Evolutionary conservation across 2,113 vertebrate genomes (phyloP), one percentile per base, ranked within the genome.

Genomic region (Carassius carassius): DNA sequence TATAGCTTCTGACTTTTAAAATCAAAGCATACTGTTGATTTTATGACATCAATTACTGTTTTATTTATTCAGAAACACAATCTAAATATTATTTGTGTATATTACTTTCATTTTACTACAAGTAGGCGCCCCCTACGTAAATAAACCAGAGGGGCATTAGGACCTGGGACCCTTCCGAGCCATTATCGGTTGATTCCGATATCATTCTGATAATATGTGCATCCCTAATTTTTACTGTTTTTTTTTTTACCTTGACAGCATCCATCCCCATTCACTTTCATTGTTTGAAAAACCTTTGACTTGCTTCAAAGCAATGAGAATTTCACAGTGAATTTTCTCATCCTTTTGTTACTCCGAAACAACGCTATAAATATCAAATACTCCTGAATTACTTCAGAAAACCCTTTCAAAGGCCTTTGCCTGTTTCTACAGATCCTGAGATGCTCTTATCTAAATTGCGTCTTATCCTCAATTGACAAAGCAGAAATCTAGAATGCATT

Each of bases 361-460:
- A 69, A 73, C 32, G 10, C 9, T 74, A 47, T 88, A 60, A 86
- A 88, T 49, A 41, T 67, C 58, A 72, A 82, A 90, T 90, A 88
- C 86, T 78, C 12, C 86, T 72, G 74, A 89, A 90, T 90, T 93
- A 90, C 92, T 83, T 41, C 88, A 86, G 35, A 79, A 65, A 60
- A 84, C 81, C 72, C 89, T 86, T 90, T 77, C 58, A 41, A 78
- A 87, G 51, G 72, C 82, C 41, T 77, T 90, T 86, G 85, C 86
- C 70, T 23, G 74, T 88, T 83, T 86, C 91, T 93, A 92, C 92
- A 93, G 91, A 93, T 89, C 21, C 21, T 79, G 62, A 92, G 93
- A 93, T 92, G 90, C 72, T 83, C 90, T 85, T 94, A 94, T 94
- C 93, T 94, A 89, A 92, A 93, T 93, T 78, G 85, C 85, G 75